A percentile compares a stretch with the other conserved stretches of the same genome.
Conservation (phyloP, 2,888 invertebrate species). For the Patella depressa region DNA sequence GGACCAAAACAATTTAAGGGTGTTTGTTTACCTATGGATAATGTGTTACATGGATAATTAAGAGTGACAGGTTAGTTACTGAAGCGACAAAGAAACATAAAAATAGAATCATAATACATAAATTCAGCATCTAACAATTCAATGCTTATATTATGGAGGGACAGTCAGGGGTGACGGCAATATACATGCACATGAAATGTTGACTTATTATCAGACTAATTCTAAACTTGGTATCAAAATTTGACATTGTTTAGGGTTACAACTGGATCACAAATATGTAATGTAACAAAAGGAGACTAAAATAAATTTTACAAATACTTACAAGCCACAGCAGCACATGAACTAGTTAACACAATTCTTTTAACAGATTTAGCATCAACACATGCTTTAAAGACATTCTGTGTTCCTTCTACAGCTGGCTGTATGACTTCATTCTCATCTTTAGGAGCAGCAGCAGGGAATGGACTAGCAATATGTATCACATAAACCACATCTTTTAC, state of each 20-base stretch:
- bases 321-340: slow-evolving; percentile 68
- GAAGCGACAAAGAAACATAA: no score
- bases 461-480: slow-evolving; percentile 71
- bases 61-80: no score
- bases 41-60: no score
- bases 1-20: no score
- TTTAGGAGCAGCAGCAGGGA: slow-evolving; percentile 57
- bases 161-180: no score
- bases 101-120: no score
- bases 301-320: slow-evolving; percentile 23
- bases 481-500: slow-evolving; percentile 68
- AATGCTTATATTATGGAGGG: no score
- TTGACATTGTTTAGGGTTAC: no score
- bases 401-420: slow-evolving; percentile 72
- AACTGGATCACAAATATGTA: slow-evolving; percentile 38
- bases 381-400: slow-evolving; percentile 70
- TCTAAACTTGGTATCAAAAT: no score
- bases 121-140: no score
- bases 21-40: no score
- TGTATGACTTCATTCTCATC: slow-evolving; percentile 67
- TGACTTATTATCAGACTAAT: neutral
- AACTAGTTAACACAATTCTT: slow-evolving; percentile 73
- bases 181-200: neutral
- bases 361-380: slow-evolving; percentile 66
- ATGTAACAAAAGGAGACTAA: slow-evolving; percentile 23